These are phyloP conservation scores for Xerus inauris DNA, from an alignment of 2,113 vertebrate genomes.

Conservation along the genomic window DNA sequence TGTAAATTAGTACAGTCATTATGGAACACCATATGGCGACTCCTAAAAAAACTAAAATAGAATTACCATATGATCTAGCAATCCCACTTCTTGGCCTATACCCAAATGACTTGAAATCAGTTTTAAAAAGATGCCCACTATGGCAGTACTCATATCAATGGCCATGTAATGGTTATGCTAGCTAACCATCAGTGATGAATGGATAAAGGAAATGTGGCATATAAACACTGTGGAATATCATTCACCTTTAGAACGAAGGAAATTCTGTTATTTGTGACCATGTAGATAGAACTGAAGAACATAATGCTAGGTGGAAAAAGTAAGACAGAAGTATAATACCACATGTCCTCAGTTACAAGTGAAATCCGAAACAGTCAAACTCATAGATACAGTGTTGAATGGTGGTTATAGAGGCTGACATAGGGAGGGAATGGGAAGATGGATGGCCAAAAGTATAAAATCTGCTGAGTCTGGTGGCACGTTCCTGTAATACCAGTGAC, in stretches of 20 bases:
- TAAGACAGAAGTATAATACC: not conserved
- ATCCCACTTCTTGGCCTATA: not conserved
- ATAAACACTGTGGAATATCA: no score
- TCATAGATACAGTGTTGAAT: not conserved
- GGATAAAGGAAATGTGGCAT: not conserved
- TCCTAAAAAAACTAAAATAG: not conserved
- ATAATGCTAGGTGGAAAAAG: not conserved
- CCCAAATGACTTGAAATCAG: not conserved
- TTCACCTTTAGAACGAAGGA: not conserved
- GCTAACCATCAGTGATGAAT: no score
- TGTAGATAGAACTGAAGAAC: not conserved
- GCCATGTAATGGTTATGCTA: not conserved
- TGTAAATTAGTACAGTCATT: not conserved
- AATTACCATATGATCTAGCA: not conserved
- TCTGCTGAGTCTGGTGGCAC: no score
- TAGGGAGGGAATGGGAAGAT: not conserved
- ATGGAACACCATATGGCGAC: not conserved
- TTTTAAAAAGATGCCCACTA: not conserved
- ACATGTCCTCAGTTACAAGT: not conserved
- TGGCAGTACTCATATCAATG: not conserved
- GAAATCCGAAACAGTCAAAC: not conserved
- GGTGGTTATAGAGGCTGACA: no score
- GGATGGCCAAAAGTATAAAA: not conserved
- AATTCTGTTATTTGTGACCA: not conserved
- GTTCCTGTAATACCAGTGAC: no score